Evolutionary conservation across 2,797 vertebrate species (phyloP), one percentile per base, ranked within the genome.

Genomic region (Galagoides demidoff): DNA sequence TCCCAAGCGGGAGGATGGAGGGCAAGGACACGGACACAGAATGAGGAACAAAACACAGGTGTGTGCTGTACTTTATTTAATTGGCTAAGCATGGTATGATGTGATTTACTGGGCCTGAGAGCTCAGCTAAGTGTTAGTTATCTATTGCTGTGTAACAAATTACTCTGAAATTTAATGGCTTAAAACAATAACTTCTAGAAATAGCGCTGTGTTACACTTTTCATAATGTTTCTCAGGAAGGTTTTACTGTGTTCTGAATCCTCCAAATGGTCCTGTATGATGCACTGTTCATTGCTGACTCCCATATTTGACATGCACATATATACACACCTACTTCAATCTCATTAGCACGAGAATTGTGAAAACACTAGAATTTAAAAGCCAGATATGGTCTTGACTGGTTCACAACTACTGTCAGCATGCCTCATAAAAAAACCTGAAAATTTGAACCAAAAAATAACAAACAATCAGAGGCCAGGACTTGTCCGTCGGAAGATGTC

Each of bases 151-250:
- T 37, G 39, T 66, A 64, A 45, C 14, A 61, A 88, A 64, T 45
- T 63, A 31, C 16, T 22, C n/a, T 64, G 29, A 83, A 77, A 78
- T 12, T 17, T 61, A 63, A 57, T 55, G 17, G 3, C 19, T 88
- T 93, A 8, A 94, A 94, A 92, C n/a, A 89, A 11, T 52, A 59
- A 87, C 17, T 81, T 86, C 6, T 14, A 89, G 37, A n/a, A 76
- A 45, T 2, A 70, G 5, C 61, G 29, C 7, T 68, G 14, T n/a
- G 25, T 22, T n/a, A 66, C 7, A 27, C 3, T 55, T 94, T 94
- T 89, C 37, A 68, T 61, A 83, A 49, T 23, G 22, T 84, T 52
- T 90, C 1, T 86, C 25, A 59, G 20, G 14, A 81, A 81, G 37
- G 17, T 68, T 73, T 91, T 90, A 25, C 63, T 79, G 29, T 84